Conservation (phyloP, 2,113 vertebrate species). For the Cyprinodon tularosa region DNA sequence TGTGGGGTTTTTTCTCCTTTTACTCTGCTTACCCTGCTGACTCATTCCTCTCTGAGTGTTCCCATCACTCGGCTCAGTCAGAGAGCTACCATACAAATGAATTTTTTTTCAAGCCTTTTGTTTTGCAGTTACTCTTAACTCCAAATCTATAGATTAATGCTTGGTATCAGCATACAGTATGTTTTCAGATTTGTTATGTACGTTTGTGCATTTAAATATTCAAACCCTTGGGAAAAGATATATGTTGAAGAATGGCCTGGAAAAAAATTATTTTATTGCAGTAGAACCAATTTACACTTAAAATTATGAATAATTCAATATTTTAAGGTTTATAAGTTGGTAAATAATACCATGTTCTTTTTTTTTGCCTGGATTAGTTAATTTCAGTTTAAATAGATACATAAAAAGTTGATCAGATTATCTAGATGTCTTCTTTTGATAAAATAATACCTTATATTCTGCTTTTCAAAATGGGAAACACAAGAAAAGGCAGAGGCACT, state of each 20-base stretch:
- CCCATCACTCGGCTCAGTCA: slow-evolving; percentile 29
- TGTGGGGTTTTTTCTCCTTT: slow-evolving; percentile 22
- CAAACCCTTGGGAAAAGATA: too few species aligned
- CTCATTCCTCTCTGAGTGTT: slow-evolving; percentile 55
- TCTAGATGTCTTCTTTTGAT: background rate
- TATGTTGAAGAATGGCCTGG: too few species aligned
- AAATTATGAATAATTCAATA: too few species aligned
- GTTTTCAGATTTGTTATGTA: background rate
- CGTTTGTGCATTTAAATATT: slow-evolving; percentile 4
- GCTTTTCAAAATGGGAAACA: too few species aligned
- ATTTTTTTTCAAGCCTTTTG: slow-evolving; percentile 51
- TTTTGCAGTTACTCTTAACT: slow-evolving; percentile 25
- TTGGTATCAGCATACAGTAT: background rate
- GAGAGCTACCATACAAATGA: slow-evolving; percentile 43
- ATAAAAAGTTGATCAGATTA: background rate
- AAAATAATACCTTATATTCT: too few species aligned
- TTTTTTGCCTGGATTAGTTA: background rate
- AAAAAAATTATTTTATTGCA: too few species aligned
- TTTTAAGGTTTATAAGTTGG: background rate
- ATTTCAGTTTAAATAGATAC: background rate
- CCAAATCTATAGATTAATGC: slow-evolving; percentile 1
- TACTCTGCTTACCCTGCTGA: slow-evolving; percentile 44
- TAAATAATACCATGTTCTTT: too few species aligned
- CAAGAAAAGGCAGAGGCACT: too few species aligned
- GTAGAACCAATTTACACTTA: too few species aligned